Evolutionary conservation across 1,140 invertebrate genomes (phyloP), one percentile per base, ranked within the genome.

Genomic region (Procambarus clarkii): DNA sequence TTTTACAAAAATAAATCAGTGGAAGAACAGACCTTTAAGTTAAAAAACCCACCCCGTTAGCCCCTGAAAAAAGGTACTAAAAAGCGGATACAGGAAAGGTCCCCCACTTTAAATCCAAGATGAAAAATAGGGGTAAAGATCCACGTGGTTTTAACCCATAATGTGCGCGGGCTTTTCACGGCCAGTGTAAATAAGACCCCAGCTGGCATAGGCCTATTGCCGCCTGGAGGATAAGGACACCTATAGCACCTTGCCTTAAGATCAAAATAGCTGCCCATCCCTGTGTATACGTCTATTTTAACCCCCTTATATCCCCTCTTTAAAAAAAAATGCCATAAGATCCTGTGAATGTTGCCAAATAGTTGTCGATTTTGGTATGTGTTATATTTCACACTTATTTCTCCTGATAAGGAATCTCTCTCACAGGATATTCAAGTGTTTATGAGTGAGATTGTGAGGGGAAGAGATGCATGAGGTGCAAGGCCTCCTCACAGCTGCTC

Each of bases 81-180:
- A 64, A 64, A 64, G 60, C 60, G 60, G 86, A 81, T 88, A 88
- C 78, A 81, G 78, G 77, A 80, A 88, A 77, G 79, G 50, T 74
- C 54, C 1, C 34, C 34, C 34, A 58, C 64, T 74, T 76, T 82
- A 89, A 81, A 71, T 88, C 86, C 60, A 34, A 81, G 82, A 78
- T 91, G 88, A 91, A 91, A 91, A 91, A 91, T 91, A 74, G 82
- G 64, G 60, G 54, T 64, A 74, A 24, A 58, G 69, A 48, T 82
- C 88, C 88, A 91, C 88, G 88, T 91, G 88, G 88, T 91, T 34
- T 34, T 82, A 91, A 34, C 50, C 71, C 76, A 85, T 91, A 91
- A 91, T 91, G 88, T 84, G 69, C 88, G 60, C 34, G 69, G 81
- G 82, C 34, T 77, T 88, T 82, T 24, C 78, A 69, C 34, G 48